These are phyloP conservation scores for Sylvilagus bachmani DNA, from an alignment of 2,113 vertebrate species.

Conservation along the genomic window DNA sequence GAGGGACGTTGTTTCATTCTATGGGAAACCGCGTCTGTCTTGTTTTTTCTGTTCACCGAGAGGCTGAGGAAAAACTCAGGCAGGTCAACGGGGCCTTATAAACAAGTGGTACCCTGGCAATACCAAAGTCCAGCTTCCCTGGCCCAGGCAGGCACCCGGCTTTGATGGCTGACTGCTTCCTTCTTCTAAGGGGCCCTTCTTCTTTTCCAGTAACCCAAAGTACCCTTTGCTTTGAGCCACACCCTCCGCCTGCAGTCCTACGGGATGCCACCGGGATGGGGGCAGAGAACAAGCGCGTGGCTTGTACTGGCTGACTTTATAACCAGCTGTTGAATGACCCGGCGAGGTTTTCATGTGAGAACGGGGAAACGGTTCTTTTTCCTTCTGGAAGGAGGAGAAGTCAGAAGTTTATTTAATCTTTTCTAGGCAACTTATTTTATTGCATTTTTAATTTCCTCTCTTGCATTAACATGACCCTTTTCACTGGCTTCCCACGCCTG, in stretches of 20 bases:
- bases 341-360: slow-evolving; percentile 73
- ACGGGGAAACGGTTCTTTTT: slow-evolving; percentile 83
- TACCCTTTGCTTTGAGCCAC: slow-evolving; percentile 6
- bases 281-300: background rate
- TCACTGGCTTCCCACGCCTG: slow-evolving; percentile 91
- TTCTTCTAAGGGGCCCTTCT: background rate
- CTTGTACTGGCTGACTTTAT: slow-evolving; percentile 5
- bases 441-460: slow-evolving; percentile 92
- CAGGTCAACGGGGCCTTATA: background rate
- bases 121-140: slow-evolving; percentile 10
- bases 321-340: slow-evolving; percentile 80
- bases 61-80: background rate
- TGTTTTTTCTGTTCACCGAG: background rate
- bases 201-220: background rate
- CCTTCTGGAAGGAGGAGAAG: slow-evolving; percentile 83
- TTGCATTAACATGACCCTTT: slow-evolving; percentile 90
- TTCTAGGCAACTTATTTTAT: slow-evolving; percentile 90
- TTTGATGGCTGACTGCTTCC: background rate
- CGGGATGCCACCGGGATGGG: background rate
- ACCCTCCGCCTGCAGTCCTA: background rate
- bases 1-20: background rate
- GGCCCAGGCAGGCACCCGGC: background rate
- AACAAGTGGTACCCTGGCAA: background rate
- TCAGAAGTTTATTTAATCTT: slow-evolving; percentile 90
- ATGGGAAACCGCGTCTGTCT: background rate